Percentiles rank a stretch among this genome's conserved stretches.
Conservation (phyloP, 1,140 invertebrate species). For the Cyrtorhinus lividipennis region DNA sequence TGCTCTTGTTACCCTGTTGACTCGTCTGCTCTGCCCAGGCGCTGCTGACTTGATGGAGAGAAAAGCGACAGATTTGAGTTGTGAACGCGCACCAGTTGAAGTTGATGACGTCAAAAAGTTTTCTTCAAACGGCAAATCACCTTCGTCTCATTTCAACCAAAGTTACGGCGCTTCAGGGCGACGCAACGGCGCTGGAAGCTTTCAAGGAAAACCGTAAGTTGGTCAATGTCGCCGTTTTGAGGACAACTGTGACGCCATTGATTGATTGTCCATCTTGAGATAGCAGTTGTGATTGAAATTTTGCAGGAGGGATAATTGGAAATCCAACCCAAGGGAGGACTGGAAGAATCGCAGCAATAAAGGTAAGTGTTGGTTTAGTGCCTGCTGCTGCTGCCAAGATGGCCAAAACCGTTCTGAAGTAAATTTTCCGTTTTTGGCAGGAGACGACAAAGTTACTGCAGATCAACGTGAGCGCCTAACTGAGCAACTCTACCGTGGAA, state of each 20-base stretch:
- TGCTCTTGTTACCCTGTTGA: background rate
- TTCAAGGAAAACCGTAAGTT: background rate
- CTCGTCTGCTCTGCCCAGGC: background rate
- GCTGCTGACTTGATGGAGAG: background rate
- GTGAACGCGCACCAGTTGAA: background rate
- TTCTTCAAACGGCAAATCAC: background rate
- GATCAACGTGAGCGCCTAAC: slow-evolving; percentile 60
- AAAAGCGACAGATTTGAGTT: background rate
- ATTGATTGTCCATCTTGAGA: no score
- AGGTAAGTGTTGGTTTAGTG: no score
- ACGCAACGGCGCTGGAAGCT: background rate
- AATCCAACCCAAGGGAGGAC: background rate
- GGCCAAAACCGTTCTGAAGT: background rate
- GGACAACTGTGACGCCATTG: background rate
- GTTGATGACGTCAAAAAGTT: background rate
- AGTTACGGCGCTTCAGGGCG: background rate
- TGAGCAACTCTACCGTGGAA: slow-evolving; percentile 58
- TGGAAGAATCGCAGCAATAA: background rate
- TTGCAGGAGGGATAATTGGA: background rate
- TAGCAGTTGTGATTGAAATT: background rate
- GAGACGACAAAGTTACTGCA: background rate
- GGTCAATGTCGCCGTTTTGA: background rate
- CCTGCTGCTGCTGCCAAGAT: no score
- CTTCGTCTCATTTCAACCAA: background rate
- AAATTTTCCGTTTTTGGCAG: background rate